Evolutionary conservation across 2,888 invertebrate genomes (phyloP).

Genomic region (Cephus pygmeus): DNA sequence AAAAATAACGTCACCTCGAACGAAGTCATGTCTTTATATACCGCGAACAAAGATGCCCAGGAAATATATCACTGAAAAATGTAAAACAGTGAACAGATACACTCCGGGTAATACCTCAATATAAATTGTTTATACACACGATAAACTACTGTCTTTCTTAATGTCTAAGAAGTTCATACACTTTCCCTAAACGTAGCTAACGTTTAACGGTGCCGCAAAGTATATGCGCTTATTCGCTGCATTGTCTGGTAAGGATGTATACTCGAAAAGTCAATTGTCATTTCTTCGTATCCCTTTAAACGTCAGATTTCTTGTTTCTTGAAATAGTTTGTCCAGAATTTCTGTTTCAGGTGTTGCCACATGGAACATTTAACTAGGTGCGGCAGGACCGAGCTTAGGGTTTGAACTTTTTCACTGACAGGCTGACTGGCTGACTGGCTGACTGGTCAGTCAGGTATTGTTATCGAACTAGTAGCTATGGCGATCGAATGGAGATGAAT

Average conservation of each 20-base stretch:
- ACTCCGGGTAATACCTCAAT: not conserved
- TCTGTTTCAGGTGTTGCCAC: not conserved
- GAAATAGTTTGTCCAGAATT: not conserved
- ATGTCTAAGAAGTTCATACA: not conserved
- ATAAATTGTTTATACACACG: not conserved
- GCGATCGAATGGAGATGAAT: slow-evolving; percentile 38
- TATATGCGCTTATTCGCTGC: not conserved
- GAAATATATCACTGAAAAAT: not conserved
- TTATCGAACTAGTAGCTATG: not conserved
- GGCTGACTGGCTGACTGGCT: not conserved
- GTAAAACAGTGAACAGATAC: not conserved
- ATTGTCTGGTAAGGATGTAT: not conserved
- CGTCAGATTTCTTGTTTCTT: not conserved
- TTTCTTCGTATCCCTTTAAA: not conserved
- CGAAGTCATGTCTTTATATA: slow-evolving; percentile 29
- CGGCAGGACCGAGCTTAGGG: not conserved
- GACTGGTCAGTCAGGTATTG: not conserved
- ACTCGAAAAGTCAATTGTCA: not conserved
- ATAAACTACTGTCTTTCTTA: not conserved
- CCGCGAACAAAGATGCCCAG: not conserved
- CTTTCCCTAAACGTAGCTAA: not conserved
- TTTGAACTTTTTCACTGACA: not conserved
- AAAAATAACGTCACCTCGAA: slow-evolving; percentile 26
- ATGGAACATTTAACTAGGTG: not conserved
- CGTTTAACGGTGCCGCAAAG: not conserved